Conservation (phyloP, 2,797 vertebrate species). For the Schizopygopsis pylzovi region DNA sequence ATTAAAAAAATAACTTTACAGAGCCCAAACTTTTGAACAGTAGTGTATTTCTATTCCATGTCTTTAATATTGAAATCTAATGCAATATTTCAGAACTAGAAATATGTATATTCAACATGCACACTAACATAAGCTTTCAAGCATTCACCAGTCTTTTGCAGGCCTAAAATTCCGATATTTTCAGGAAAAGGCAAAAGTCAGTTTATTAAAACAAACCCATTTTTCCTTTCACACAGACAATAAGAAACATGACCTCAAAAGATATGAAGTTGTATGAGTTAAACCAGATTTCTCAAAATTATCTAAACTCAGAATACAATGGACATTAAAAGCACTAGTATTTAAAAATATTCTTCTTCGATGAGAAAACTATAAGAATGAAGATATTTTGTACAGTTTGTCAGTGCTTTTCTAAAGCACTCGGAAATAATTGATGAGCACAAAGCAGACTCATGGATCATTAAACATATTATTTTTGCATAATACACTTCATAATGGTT, state of each 20-base stretch:
- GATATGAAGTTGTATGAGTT: background rate
- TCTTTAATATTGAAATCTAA: background rate
- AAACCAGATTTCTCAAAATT: background rate
- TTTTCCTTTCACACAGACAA: background rate
- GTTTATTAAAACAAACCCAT: background rate
- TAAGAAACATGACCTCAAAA: slow-evolving; percentile 1
- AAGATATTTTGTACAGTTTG: slow-evolving; percentile 65
- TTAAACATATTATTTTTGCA: slow-evolving; percentile 72
- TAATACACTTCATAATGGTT: slow-evolving; percentile 70
- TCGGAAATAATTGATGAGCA: slow-evolving; percentile 66
- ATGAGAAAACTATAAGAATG: slow-evolving; percentile 66
- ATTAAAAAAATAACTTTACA: background rate
- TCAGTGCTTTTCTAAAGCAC: slow-evolving; percentile 60
- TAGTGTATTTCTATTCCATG: background rate
- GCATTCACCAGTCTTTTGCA: background rate
- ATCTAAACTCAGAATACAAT: background rate
- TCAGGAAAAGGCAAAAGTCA: background rate
- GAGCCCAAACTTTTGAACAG: background rate
- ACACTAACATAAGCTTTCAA: background rate
- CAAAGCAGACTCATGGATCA: slow-evolving; percentile 71
- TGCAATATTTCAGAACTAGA: background rate
- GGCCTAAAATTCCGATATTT: background rate
- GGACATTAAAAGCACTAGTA: slow-evolving; percentile 41
- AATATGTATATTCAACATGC: background rate
- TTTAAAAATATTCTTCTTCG: slow-evolving; percentile 68